phyloP scores from a whole-genome alignment of 2,797 vertebrate species.

The Remorina albescens region DNA sequence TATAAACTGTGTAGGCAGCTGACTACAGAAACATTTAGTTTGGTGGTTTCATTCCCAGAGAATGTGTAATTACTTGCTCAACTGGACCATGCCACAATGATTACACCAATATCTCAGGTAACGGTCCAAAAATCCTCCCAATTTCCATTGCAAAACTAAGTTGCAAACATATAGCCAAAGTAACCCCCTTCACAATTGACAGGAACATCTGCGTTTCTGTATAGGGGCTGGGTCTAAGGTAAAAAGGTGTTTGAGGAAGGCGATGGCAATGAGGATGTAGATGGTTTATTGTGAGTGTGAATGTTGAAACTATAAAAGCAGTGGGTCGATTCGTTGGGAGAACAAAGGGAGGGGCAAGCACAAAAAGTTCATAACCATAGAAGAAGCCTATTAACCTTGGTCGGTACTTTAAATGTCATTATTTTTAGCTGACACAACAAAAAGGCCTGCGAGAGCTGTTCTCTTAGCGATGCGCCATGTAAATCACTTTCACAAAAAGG shows the following conservation, averaged over 20 bases:
- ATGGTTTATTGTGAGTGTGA: slow-evolving; percentile 60
- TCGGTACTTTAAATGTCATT: slow-evolving; percentile 98
- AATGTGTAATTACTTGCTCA: slow-evolving; percentile 78
- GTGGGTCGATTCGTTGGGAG: slow-evolving; percentile 68
- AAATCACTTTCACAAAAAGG: slow-evolving; percentile 97
- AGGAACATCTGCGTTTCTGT: slow-evolving; percentile 38
- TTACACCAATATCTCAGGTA: slow-evolving; percentile 74
- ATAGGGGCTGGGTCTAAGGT: slow-evolving; percentile 13
- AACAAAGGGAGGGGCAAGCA: slow-evolving; percentile 72
- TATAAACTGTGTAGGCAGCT: slow-evolving; percentile 55
- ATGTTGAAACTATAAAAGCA: slow-evolving; percentile 73
- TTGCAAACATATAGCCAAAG: slow-evolving; percentile 23
- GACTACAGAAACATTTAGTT: slow-evolving; percentile 65
- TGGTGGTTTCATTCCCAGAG: slow-evolving; percentile 58
- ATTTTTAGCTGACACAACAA: slow-evolving; percentile 94
- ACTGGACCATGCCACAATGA: slow-evolving; percentile 72
- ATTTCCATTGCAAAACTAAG: slow-evolving; percentile 48
- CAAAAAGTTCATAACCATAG: slow-evolving; percentile 90
- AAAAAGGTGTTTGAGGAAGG: slow-evolving; percentile 35
- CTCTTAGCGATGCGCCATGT: slow-evolving; percentile 93
- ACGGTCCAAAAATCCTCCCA: slow-evolving; percentile 64
- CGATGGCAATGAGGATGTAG: slow-evolving; percentile 45
- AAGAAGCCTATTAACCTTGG: slow-evolving; percentile 98
- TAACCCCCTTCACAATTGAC: slow-evolving; percentile 48
- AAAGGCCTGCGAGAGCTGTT: slow-evolving; percentile 89